Conservation (phyloP, 2,888 invertebrate genomes). For the Lacanobia oleracea region DNA sequence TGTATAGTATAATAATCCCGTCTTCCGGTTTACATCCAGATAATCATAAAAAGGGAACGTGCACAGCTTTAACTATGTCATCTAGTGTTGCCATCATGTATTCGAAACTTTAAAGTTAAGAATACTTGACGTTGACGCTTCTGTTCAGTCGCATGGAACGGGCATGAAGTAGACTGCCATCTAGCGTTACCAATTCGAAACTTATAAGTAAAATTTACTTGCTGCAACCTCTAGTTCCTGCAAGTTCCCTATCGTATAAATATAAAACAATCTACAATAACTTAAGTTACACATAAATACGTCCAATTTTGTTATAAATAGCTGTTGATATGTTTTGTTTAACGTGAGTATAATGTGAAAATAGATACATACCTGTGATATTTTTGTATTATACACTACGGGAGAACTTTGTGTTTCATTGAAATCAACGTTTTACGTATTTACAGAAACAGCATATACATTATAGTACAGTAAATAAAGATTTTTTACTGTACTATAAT, state of each 20-base stretch:
- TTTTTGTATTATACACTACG: conserved; percentile 80
- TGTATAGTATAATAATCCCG: background rate
- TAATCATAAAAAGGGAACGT: background rate
- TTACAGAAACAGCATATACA: no score
- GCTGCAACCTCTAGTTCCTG: no score
- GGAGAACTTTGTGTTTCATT: conserved; percentile 37
- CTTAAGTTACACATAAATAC: conserved; percentile 25
- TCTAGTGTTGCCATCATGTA: no score
- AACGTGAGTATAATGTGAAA: conserved; percentile 75
- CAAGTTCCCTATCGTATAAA: background rate
- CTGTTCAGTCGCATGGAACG: no score
- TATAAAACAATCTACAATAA: background rate
- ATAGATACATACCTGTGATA: conserved; percentile 78
- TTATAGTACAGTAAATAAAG: no score
- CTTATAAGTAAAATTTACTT: no score
- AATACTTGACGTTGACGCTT: no score
- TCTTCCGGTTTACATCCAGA: conserved; percentile 7
- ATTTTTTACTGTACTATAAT: no score
- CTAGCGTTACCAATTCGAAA: no score
- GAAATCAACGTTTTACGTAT: background rate
- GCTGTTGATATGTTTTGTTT: conserved; percentile 23
- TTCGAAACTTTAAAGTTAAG: no score
- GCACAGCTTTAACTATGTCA: no score
- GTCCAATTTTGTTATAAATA: conserved; percentile 35
- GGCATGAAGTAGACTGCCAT: no score